These are phyloP conservation scores for Bubo blakistoni DNA, from an alignment of 2,113 vertebrate genomes.

Conservation along the genomic window DNA sequence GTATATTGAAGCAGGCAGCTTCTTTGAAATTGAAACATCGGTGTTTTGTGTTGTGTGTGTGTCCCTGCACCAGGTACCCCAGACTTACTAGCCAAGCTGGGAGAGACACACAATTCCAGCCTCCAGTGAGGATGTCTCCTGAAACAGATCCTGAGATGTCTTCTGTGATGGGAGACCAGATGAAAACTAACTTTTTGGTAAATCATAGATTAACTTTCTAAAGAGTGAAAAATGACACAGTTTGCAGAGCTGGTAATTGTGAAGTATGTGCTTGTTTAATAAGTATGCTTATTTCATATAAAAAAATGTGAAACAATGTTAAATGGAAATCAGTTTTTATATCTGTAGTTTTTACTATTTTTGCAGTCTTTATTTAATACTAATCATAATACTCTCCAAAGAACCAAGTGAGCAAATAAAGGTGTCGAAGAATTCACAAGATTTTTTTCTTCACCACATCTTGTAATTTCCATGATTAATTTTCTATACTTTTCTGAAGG, in stretches of 20 bases:
- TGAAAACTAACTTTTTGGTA: background rate
- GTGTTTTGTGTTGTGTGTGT: accelerated
- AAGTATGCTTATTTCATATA: background rate
- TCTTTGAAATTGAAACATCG: background rate
- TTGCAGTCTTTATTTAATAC: background rate
- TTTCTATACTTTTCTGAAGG: background rate
- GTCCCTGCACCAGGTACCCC: accelerated
- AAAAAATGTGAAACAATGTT: background rate
- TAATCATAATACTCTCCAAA: background rate
- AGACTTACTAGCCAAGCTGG: background rate
- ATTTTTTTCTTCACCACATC: background rate
- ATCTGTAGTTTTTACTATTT: background rate
- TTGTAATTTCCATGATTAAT: background rate
- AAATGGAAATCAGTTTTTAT: background rate
- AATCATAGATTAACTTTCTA: background rate
- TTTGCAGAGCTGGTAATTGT: background rate
- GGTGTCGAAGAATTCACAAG: background rate
- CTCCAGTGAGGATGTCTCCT: background rate
- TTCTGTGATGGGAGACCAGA: background rate
- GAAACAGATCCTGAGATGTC: background rate
- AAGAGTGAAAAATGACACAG: background rate
- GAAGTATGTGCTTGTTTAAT: background rate
- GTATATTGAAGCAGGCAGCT: background rate
- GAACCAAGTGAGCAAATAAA: background rate
- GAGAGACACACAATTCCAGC: background rate